phyloP scores from a whole-genome alignment of 2,113 vertebrate species.

The Poecilia latipinna region DNA sequence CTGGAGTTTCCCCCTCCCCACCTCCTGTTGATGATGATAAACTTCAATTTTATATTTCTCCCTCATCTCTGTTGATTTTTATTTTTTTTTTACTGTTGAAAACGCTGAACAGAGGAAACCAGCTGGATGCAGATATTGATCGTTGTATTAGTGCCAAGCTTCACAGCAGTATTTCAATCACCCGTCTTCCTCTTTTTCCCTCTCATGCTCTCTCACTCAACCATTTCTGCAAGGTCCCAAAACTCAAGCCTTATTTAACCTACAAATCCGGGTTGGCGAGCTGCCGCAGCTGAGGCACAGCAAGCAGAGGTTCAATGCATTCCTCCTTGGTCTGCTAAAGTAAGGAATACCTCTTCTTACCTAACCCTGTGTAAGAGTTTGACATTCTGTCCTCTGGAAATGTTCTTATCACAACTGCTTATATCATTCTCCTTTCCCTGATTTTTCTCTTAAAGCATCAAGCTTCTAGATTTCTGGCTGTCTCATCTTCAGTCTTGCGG shows the following conservation, averaged over 20 bases:
- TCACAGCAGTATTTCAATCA: slow-evolving; percentile 28
- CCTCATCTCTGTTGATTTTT: slow-evolving; percentile 31
- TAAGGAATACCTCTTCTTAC: slow-evolving; percentile 47
- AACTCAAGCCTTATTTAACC: slow-evolving; percentile 78
- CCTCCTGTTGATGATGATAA: slow-evolving; percentile 17
- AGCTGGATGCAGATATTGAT: slow-evolving; percentile 49
- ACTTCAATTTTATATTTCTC: slow-evolving; percentile 11
- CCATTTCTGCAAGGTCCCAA: slow-evolving; percentile 76
- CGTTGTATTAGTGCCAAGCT: slow-evolving; percentile 32
- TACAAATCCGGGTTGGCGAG: slow-evolving; percentile 85
- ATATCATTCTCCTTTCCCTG: neutral
- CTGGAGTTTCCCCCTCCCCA: neutral
- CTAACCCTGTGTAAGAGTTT: neutral
- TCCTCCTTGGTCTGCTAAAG: slow-evolving; percentile 94
- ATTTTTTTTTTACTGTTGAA: slow-evolving; percentile 23
- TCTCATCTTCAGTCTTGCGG: slow-evolving; percentile 88
- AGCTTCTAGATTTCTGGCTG: slow-evolving; percentile 91
- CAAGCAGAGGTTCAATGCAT: slow-evolving; percentile 92
- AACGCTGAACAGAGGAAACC: slow-evolving; percentile 50
- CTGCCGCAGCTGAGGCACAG: slow-evolving; percentile 85
- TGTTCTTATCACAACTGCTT: neutral
- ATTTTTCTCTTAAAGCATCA: slow-evolving; percentile 78
- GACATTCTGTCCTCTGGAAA: neutral
- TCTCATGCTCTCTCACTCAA: neutral
- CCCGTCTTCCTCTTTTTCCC: neutral